Evolutionary conservation across 2,797 vertebrate species (phyloP), one percentile per base, ranked within the genome.

Genomic region (Scleropages formosus): DNA sequence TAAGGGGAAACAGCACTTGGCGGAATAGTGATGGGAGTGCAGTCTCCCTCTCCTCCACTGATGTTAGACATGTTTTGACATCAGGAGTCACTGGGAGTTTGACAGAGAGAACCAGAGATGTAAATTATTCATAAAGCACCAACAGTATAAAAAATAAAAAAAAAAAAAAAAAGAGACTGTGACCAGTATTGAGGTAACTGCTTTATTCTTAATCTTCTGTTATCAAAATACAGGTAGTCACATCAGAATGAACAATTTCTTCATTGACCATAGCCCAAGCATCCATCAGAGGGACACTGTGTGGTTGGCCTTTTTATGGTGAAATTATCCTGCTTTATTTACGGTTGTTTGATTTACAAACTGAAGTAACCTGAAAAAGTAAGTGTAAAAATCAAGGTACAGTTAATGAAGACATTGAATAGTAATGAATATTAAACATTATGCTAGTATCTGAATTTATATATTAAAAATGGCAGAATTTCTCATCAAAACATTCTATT

Each of bases 1-100:
- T 81, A 86, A 88, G 82, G 69, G 80, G 86, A 91, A 89, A 91
- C 79, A 76, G 75, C 84, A 83, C 87, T 24, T 94, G 93, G 94
- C 93, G 93, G 85, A 89, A 90, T 92, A 88, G 82, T 92, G 90
- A 88, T 91, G 87, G 83, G 89, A 85, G 80, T 84, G 81, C 83
- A 81, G 84, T 83, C 83, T 76, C 83, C 79, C 84, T 75, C 75
- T 83, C 77, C 75, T 46, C 82, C 82, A 87, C 81, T 79, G 85
- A 84, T 88, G 87, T 85, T 83, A 86, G 86, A 87, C 81, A 86
- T 81, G 79, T 79, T 85, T 83, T 56, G 87, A 87, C 85, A 77
- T 74, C 77, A 83, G 79, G 84, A 85, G 84, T 82, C 0, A 84
- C 88, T 49, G 39, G 79, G 79, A 73, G 89, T 47, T 11, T 49